phyloP scores from a whole-genome alignment of 2,888 invertebrate genomes.

The Eupithecia subfuscata region DNA sequence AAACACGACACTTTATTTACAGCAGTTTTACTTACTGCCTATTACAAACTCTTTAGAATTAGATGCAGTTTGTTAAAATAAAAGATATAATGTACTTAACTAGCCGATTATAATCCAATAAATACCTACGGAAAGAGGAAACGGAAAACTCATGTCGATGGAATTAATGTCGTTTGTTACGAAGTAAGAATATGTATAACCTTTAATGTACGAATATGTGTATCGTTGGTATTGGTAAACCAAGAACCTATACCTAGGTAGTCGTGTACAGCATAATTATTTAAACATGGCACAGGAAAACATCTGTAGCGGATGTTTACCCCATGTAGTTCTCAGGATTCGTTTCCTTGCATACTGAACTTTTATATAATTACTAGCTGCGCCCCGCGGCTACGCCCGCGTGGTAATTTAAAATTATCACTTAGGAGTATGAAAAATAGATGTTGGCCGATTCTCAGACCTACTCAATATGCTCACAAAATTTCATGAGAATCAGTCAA shows the following conservation, averaged over 20 bases:
- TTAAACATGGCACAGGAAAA: conserved; percentile 4
- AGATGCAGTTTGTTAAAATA: not conserved
- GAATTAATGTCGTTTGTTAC: conserved; percentile 14
- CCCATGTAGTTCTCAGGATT: conserved; percentile 26
- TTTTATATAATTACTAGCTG: not conserved
- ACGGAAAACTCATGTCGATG: conserved; percentile 15
- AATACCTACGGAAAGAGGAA: conserved; percentile 25
- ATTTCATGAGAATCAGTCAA: too few relatives aligned
- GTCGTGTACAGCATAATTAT: not conserved
- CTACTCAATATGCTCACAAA: too few relatives aligned
- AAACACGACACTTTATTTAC: conserved; percentile 18
- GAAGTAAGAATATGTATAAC: conserved; percentile 13
- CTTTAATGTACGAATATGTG: conserved; percentile 15
- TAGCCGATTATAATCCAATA: conserved; percentile 11
- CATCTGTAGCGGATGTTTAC: conserved; percentile 31
- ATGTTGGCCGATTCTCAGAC: too few relatives aligned
- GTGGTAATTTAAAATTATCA: too few relatives aligned
- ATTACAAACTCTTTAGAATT: not conserved
- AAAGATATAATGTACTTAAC: not conserved
- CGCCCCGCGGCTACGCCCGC: too few relatives aligned
- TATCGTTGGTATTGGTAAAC: not conserved
- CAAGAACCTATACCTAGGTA: not conserved
- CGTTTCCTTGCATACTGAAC: conserved; percentile 20
- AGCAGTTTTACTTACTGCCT: not conserved
- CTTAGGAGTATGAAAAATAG: too few relatives aligned